Evolutionary conservation across 2,888 invertebrate species (phyloP).

Genomic region (Sturmia bella): DNA sequence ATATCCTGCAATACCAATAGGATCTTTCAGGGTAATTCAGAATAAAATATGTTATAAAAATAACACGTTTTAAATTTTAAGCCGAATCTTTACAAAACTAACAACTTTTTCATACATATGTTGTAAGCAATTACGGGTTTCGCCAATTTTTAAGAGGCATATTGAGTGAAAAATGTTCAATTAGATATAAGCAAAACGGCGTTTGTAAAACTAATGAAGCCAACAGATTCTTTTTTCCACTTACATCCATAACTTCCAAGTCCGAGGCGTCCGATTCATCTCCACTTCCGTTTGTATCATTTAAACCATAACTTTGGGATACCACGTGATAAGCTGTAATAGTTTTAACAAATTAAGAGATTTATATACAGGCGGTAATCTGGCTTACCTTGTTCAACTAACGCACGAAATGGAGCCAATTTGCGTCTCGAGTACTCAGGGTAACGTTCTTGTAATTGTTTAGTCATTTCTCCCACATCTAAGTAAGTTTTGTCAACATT

Average conservation of each 20-base stretch:
- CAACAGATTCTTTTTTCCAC: constrained; percentile 45
- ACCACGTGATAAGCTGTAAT: constrained; percentile 87
- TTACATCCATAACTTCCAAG: constrained; percentile 79
- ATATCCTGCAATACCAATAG: too few relatives aligned
- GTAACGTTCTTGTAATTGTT: constrained; percentile 88
- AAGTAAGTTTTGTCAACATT: constrained; percentile 91
- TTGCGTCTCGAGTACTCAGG: constrained; percentile 92
- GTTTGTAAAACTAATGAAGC: not conserved
- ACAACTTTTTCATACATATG: too few relatives aligned
- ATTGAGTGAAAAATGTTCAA: too few relatives aligned
- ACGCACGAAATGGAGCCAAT: constrained; percentile 88
- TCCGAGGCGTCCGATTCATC: constrained; percentile 84
- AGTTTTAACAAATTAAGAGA: not conserved
- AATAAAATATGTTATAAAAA: too few relatives aligned
- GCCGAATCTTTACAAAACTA: too few relatives aligned
- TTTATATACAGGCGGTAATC: not conserved
- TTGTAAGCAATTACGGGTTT: too few relatives aligned
- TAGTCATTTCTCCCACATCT: constrained; percentile 92
- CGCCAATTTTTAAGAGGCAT: too few relatives aligned
- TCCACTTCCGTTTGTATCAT: constrained; percentile 80
- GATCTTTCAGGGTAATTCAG: too few relatives aligned
- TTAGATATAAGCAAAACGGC: too few relatives aligned
- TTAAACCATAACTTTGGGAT: constrained; percentile 86
- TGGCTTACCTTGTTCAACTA: constrained; percentile 85
- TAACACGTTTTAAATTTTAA: too few relatives aligned